Evolutionary conservation across 2,797 vertebrate species (phyloP), one percentile per base, ranked within the genome.

Genomic region (Karalla daura): DNA sequence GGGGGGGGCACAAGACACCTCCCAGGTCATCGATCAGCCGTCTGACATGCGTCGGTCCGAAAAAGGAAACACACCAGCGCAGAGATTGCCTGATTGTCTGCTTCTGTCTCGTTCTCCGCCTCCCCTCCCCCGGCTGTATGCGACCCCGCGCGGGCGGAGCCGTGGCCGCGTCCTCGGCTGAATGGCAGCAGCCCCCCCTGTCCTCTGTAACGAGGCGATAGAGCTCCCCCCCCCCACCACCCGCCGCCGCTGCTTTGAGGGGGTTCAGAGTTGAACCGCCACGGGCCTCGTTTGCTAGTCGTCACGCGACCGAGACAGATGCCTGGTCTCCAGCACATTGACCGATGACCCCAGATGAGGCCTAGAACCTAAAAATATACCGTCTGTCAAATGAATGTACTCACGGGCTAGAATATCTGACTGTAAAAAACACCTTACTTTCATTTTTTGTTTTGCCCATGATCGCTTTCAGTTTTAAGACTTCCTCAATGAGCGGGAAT

Each of bases 21-120:
- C 51, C 58, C 37, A 20, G 21, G 12, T 20, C 52, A 83, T 76
- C 44, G 58, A 76, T 78, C 14, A 33, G 10, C 50, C 52, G 64
- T 59, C 65, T 74, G 67, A 81, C 81, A 78, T 70, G 67, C 51
- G 70, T 80, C 64, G 55, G 58, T 64, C 41, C 7, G 1, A 63
- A 66, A 40, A 65, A 53, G 5, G 64, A 76, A 63, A 74, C 46
- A 69, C 61, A 74, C 54, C 45, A 63, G 51, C 0, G 17, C 24
- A 64, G 47, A 62, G 23, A 35, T 52, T 51, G 71, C 43, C 58
- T 63, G n/a, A n/a, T n/a, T n/a, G 59, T 47, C 65, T 51, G 54
- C 13, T 30, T 45, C 45, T 18, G 53, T 58, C 44, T 75, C 41
- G 0, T 25, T 59, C 47, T 56, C 52, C 2, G 12, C 14, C 32